phyloP scores from a whole-genome alignment of 2,113 vertebrate genomes.

The Carassius carassius region DNA sequence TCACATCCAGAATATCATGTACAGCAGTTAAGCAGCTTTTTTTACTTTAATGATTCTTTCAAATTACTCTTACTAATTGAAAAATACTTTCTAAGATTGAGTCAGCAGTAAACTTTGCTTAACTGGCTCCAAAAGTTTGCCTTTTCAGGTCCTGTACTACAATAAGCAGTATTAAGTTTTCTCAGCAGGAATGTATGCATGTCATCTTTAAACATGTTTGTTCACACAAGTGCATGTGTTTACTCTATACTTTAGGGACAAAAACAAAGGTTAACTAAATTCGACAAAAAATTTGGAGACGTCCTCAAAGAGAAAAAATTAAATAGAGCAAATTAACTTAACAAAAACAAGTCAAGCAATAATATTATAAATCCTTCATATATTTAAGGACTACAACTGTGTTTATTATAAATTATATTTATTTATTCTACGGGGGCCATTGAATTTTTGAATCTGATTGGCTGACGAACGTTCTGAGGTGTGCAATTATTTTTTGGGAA shows the following conservation, averaged over 20 bases:
- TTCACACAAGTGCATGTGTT: not conserved
- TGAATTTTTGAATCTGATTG: no score
- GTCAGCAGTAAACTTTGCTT: slow-evolving; percentile 54
- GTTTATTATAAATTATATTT: no score
- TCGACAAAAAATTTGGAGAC: not conserved
- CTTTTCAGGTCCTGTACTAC: not conserved
- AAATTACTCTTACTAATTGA: slow-evolving; percentile 38
- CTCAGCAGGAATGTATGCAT: not conserved
- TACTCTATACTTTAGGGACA: not conserved
- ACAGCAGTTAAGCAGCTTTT: slow-evolving; percentile 33
- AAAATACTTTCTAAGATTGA: slow-evolving; percentile 38
- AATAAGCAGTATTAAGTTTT: not conserved
- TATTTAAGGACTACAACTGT: no score
- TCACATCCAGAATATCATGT: slow-evolving; percentile 44
- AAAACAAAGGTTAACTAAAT: not conserved
- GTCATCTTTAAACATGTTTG: not conserved
- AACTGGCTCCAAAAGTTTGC: slow-evolving; percentile 35
- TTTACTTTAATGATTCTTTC: slow-evolving; percentile 48
- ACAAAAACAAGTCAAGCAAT: no score
- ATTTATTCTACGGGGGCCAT: no score
- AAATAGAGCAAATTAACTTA: no score
- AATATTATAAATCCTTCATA: no score
- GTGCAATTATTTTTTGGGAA: no score
- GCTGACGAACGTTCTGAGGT: no score
- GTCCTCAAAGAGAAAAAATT: no score